Evolutionary conservation across 2,797 vertebrate species (phyloP), one percentile per base, ranked within the genome.

Genomic region (Kryptopterus vitreolus): DNA sequence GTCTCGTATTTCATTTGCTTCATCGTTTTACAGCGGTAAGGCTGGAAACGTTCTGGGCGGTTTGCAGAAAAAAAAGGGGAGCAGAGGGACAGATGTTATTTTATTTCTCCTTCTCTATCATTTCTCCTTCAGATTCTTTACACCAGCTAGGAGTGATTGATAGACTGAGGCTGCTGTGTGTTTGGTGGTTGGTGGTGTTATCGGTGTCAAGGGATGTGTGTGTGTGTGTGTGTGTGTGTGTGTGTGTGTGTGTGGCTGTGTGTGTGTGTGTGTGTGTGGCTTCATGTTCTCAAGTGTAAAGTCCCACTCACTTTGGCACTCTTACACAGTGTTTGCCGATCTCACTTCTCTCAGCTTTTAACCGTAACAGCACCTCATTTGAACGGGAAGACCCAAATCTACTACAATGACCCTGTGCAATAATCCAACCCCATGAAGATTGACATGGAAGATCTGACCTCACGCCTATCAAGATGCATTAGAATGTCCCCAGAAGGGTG

Each of bases 101-200:
- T 55, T n/a, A 33, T 72, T 72, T 20, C n/a, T 13, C 68, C 65
- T 8, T 46, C 92, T 95, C 93, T 90, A 95, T 95, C 94, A 94
- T 94, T 33, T 72, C 48, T 72, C 85, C 87, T 84, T 89, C 93
- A 93, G 89, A 91, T 91, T 89, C 89, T 91, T 89, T 90, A 91
- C 90, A 89, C 94, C 93, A 93, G 91, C 92, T 93, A 75, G 87
- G 87, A 31, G 84, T 95, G 94, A 96, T 95, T 94, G 95, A 96
- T 96, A 93, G 94, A 92, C 91, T 92, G 87, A 91, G 90, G 85
- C 89, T 88, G 88, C 90, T 88, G 89, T 85, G 92, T 87, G 90
- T 81, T 82, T 92, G 90, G 89, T 82, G 86, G 86, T 69, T 85
- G 69, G 75, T 76, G 76, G 76, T 76, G 70, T 65, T 59, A 61